Conservation (phyloP, 2,113 vertebrate genomes). For the Steatornis caripensis region DNA sequence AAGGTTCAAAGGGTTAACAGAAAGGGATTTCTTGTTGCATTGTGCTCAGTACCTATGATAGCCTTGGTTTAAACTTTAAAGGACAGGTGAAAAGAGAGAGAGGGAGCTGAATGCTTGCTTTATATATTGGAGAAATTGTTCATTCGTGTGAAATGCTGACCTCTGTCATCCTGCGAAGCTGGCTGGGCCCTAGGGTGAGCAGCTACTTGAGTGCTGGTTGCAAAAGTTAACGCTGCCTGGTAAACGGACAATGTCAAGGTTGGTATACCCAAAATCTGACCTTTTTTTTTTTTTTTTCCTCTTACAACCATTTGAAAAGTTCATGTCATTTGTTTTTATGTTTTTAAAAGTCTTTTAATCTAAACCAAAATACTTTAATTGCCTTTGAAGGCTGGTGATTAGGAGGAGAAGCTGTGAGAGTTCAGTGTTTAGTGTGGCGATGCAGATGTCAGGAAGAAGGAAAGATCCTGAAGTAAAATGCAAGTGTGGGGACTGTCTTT, state of each 20-base stretch:
- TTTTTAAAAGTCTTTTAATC: background rate
- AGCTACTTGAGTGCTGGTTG: slow-evolving; percentile 5
- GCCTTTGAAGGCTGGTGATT: background rate
- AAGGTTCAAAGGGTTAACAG: slow-evolving; percentile 14
- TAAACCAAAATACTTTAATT: background rate
- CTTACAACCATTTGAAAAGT: slow-evolving; percentile 59
- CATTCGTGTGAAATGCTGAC: slow-evolving; percentile 73
- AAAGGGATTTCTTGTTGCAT: background rate
- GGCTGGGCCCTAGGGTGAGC: slow-evolving; percentile 42
- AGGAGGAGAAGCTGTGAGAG: background rate
- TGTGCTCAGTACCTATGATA: background rate
- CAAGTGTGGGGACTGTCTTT: background rate
- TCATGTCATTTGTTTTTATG: background rate
- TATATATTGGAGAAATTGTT: slow-evolving; percentile 63
- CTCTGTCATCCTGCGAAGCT: slow-evolving; percentile 70
- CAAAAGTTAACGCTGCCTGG: slow-evolving; percentile 64
- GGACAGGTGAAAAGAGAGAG: slow-evolving; percentile 42
- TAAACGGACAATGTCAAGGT: slow-evolving; percentile 71
- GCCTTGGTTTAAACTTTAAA: slow-evolving; percentile 1
- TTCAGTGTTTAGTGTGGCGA: background rate
- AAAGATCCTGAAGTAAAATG: background rate
- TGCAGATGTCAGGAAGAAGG: background rate
- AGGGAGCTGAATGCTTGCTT: background rate
- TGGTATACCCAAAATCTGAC: slow-evolving; percentile 57
- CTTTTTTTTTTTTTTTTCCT: background rate